These are phyloP conservation scores for Hymenochirus boettgeri DNA, from an alignment of 2,113 vertebrate species.

Conservation along the genomic window DNA sequence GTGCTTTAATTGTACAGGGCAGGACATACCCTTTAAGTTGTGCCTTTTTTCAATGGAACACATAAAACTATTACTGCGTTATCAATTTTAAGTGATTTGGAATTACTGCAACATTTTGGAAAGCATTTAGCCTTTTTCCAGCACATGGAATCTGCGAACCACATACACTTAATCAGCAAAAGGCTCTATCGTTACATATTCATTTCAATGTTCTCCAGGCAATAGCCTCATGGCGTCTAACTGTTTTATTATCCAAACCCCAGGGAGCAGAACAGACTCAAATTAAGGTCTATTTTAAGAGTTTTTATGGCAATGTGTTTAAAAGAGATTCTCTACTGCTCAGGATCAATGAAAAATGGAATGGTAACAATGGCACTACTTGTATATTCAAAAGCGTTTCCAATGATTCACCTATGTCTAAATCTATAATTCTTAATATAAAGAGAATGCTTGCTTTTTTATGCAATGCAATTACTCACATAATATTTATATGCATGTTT, in stretches of 20 bases:
- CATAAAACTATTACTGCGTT: no score
- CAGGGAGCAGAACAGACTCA: constrained; percentile 10
- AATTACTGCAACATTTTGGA: no score
- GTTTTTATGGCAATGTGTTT: constrained; percentile 14
- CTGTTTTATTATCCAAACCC: constrained; percentile 34
- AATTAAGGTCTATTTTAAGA: constrained; percentile 26
- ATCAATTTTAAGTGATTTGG: no score
- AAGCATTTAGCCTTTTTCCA: neutral
- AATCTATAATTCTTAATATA: neutral
- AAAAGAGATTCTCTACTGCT: constrained; percentile 11
- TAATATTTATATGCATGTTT: neutral
- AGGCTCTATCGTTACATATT: constrained; percentile 18
- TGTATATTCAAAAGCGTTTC: neutral
- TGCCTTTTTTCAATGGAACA: no score
- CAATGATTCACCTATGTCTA: neutral
- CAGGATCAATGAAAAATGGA: constrained; percentile 4
- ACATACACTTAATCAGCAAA: constrained; percentile 2
- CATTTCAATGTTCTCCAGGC: constrained; percentile 14
- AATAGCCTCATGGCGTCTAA: constrained; percentile 24
- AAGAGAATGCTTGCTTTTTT: neutral
- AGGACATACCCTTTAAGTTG: no score
- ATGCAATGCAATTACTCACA: neutral
- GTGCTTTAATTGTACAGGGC: no score
- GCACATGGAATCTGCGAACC: neutral
- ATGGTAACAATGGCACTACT: neutral